Evolutionary conservation across 2,888 invertebrate genomes (phyloP).

Genomic region (Eucera pruinosa): DNA sequence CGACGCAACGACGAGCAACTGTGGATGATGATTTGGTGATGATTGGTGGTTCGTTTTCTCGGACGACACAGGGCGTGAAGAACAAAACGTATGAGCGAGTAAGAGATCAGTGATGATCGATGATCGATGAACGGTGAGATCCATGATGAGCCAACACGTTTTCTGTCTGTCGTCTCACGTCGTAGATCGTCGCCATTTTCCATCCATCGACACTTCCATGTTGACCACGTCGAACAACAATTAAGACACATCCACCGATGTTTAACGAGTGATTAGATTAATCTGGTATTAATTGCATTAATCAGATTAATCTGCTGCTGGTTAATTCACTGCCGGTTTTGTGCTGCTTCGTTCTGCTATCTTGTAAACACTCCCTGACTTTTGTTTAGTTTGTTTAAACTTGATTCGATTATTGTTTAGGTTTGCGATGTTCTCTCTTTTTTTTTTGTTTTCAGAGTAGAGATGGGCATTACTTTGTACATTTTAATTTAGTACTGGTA

Average conservation of each 20-base stretch:
- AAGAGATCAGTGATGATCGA: slow-evolving; percentile 43
- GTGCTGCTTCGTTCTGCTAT: background rate
- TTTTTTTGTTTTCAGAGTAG: background rate
- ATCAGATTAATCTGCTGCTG: no score
- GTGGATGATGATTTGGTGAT: slow-evolving; percentile 4
- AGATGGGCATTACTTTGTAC: slow-evolving; percentile 29
- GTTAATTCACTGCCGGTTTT: slow-evolving; percentile 33
- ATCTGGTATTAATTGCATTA: slow-evolving; percentile 32
- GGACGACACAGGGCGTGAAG: slow-evolving; percentile 43
- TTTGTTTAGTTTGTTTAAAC: slow-evolving; percentile 11
- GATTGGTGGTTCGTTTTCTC: slow-evolving; percentile 1
- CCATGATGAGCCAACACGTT: slow-evolving; percentile 31
- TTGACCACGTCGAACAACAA: slow-evolving; percentile 22
- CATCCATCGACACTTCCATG: slow-evolving; percentile 30
- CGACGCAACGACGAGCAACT: slow-evolving; percentile 31
- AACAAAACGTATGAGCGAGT: slow-evolving; percentile 30
- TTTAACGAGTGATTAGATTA: slow-evolving; percentile 16
- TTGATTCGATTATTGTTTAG: background rate
- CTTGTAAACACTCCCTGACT: background rate
- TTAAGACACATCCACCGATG: slow-evolving; percentile 50
- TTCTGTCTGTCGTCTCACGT: slow-evolving; percentile 47
- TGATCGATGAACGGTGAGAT: slow-evolving; percentile 53
- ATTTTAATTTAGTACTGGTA: background rate
- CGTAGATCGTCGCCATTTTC: slow-evolving; percentile 32
- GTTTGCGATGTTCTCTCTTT: background rate